Conservation (phyloP, 2,113 vertebrate genomes). For the Archilochus colubris region DNA sequence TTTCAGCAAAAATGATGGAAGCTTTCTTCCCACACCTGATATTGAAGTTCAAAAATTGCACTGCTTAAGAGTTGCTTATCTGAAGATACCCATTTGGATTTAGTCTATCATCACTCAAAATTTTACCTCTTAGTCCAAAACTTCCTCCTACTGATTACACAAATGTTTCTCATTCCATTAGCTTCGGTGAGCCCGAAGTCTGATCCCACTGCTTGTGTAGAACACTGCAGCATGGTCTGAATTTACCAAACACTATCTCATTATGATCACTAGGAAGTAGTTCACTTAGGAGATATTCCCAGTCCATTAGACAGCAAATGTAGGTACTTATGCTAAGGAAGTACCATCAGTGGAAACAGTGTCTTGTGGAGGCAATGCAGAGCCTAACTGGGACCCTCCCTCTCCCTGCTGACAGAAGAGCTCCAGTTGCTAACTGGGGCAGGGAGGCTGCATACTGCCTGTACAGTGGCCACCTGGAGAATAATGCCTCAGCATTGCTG, state of each 20-base stretch:
- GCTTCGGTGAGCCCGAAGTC: background rate
- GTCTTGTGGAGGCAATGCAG: background rate
- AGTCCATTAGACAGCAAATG: background rate
- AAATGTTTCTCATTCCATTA: background rate
- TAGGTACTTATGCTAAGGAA: background rate
- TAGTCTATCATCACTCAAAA: background rate
- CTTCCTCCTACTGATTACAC: background rate
- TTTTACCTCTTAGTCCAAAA: background rate
- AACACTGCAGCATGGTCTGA: background rate
- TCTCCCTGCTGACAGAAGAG: background rate
- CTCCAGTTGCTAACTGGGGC: background rate
- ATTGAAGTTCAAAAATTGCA: background rate
- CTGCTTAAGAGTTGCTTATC: background rate
- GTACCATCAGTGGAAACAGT: background rate
- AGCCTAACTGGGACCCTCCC: background rate
- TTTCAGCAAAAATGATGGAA: slow-evolving; percentile 23
- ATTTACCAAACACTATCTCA: background rate
- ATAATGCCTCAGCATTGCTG: fast-evolving
- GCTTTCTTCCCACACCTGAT: slow-evolving; percentile 24
- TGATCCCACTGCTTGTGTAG: background rate
- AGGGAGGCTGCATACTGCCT: background rate
- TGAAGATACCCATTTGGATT: background rate
- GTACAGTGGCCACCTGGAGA: background rate
- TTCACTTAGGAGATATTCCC: background rate
- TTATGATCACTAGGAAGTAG: background rate